These are phyloP conservation scores for Cecidostiba fungosa DNA, from an alignment of 2,888 invertebrate genomes.

Conservation along the genomic window DNA sequence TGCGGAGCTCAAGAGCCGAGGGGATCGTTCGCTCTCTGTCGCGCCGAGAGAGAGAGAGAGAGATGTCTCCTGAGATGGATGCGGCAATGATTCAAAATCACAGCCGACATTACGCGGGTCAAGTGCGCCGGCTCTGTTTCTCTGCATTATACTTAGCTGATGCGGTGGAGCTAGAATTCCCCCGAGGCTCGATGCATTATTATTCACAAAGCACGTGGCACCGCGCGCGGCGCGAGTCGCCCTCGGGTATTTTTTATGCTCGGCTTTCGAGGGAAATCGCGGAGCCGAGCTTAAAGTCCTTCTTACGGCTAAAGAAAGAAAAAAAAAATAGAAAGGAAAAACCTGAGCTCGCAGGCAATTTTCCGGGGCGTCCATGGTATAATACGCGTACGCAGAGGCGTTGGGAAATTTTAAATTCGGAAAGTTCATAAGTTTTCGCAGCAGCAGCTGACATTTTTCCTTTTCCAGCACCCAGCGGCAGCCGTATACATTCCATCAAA, in stretches of 20 bases:
- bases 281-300: not conserved
- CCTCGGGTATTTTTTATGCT: not conserved
- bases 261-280: conserved; percentile 11
- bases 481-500: conserved; percentile 25
- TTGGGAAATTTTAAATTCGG: conserved; percentile 31
- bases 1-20: not conserved
- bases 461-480: not conserved
- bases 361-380: not conserved
- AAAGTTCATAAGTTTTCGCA: conserved; percentile 31
- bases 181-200: not conserved
- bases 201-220: conserved; percentile 31
- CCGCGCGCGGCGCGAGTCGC: not conserved
- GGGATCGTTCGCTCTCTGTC: not conserved
- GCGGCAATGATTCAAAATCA: conserved; percentile 63
- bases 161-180: not conserved
- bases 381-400: not conserved
- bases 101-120: conserved; percentile 60
- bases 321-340: not conserved
- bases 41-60: not conserved
- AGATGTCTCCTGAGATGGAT: conserved; percentile 17
- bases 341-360: not conserved
- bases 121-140: conserved; percentile 58
- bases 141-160: not conserved
- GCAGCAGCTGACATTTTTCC: conserved; percentile 25
- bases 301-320: not conserved